phyloP scores from a whole-genome alignment of 2,797 vertebrate species.

The Mus minutoides region DNA sequence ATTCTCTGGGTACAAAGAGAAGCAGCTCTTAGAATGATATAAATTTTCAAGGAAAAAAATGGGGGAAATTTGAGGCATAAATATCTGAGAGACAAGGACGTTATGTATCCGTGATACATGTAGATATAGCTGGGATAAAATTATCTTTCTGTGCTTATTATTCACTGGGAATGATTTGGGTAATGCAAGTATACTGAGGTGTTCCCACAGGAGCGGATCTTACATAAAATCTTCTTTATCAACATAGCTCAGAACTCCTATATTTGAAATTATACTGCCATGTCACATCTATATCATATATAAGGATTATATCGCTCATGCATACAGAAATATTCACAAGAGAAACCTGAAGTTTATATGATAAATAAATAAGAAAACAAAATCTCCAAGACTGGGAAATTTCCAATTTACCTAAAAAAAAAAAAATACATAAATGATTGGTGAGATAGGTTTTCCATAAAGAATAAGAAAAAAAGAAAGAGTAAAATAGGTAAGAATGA shows the following conservation, averaged over 20 bases:
- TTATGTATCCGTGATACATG: neutral
- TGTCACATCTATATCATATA: neutral
- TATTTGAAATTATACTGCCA: conserved; percentile 29
- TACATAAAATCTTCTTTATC: conserved; percentile 36
- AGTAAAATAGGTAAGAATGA: neutral
- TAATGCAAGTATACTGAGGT: neutral
- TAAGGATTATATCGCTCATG: neutral
- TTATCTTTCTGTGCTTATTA: neutral
- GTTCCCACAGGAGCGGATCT: neutral
- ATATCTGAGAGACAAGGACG: neutral
- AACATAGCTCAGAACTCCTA: neutral
- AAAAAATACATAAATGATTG: conserved; percentile 1
- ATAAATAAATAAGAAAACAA: conserved; percentile 50
- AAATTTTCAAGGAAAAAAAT: conserved; percentile 12
- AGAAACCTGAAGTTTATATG: conserved; percentile 26
- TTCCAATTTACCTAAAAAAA: conserved; percentile 34
- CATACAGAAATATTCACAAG: conserved; percentile 23
- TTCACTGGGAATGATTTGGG: neutral
- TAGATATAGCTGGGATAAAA: neutral
- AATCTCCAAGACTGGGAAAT: neutral
- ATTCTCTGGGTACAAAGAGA: neutral
- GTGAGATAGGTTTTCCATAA: neutral
- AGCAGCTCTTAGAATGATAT: neutral
- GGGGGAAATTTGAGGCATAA: neutral
- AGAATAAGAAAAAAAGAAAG: neutral